These are phyloP conservation scores for Sycophila sp. DNA, from an alignment of 1,140 invertebrate species.

Conservation along the genomic window DNA sequence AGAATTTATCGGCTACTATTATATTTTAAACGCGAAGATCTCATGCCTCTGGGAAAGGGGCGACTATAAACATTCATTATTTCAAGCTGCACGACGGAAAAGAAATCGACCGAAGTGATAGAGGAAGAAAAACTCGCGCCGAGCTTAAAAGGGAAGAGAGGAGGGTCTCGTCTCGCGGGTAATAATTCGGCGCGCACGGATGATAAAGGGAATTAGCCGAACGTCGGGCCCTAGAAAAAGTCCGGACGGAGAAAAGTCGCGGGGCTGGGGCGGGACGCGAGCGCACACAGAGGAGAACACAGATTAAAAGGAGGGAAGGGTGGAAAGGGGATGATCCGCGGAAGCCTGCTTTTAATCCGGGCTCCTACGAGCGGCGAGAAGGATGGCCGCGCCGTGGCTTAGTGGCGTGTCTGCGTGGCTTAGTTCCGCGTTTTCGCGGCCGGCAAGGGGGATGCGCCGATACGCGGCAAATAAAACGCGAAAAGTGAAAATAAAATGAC, in stretches of 20 bases:
- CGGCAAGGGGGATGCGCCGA: slow-evolving; percentile 43
- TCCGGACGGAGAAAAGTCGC: slow-evolving; percentile 8
- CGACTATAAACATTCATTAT: slow-evolving; percentile 26
- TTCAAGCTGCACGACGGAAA: not conserved
- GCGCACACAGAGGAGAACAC: not conserved
- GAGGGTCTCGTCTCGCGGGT: not conserved
- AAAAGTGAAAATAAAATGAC: slow-evolving; percentile 61
- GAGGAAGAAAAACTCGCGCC: not conserved
- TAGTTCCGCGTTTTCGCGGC: slow-evolving; percentile 43
- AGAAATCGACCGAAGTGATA: slow-evolving; percentile 13
- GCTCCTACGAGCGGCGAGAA: slow-evolving; percentile 33
- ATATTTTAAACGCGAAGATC: slow-evolving; percentile 17
- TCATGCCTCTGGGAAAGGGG: not conserved
- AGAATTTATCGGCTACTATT: slow-evolving; percentile 22
- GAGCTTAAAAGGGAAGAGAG: not conserved
- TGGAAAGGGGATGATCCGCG: slow-evolving; percentile 34
- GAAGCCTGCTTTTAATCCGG: slow-evolving; percentile 53
- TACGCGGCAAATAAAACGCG: slow-evolving; percentile 55
- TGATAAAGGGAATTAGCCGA: slow-evolving; percentile 25
- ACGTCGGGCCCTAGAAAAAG: not conserved
- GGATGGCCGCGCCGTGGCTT: slow-evolving; percentile 43
- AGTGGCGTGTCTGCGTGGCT: slow-evolving; percentile 52
- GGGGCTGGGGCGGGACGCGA: not conserved
- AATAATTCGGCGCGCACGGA: slow-evolving; percentile 7
- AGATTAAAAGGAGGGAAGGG: slow-evolving; percentile 41